These are phyloP conservation scores for Endomychus coccineus DNA, from an alignment of 2,888 invertebrate genomes.

Conservation along the genomic window DNA sequence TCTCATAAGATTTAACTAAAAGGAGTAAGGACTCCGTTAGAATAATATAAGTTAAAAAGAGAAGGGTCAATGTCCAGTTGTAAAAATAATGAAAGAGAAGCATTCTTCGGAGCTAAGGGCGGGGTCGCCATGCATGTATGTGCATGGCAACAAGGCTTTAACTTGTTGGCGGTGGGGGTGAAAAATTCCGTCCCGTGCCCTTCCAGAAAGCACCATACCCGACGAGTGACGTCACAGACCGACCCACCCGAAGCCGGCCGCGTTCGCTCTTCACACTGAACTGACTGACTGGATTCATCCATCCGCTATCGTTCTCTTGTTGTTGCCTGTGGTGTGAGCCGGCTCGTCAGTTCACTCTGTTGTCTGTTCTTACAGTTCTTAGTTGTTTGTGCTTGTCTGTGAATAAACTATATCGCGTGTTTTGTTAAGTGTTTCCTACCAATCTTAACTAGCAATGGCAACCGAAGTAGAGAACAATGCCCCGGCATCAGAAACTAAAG, in stretches of 20 bases:
- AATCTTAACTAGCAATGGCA: constrained; percentile 52
- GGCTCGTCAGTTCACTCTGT: background rate
- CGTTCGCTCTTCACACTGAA: constrained; percentile 12
- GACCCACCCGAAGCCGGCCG: constrained; percentile 21
- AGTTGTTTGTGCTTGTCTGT: constrained; percentile 18
- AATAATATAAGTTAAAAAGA: too few species aligned
- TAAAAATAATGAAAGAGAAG: constrained; percentile 12
- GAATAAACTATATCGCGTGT: constrained; percentile 18
- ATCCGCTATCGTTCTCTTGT: constrained; percentile 13
- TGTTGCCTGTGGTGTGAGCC: constrained; percentile 11
- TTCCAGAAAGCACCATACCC: constrained; percentile 13
- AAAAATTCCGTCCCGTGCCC: constrained; percentile 25
- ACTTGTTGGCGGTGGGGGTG: constrained; percentile 28
- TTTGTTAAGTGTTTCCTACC: constrained; percentile 22
- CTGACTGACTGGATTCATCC: constrained; percentile 9
- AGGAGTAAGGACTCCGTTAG: too few species aligned
- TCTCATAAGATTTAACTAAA: too few species aligned
- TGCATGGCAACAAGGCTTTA: constrained; percentile 37
- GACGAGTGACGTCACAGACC: constrained; percentile 31
- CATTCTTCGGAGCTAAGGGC: constrained; percentile 26
- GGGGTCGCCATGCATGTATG: constrained; percentile 34
- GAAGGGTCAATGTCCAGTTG: constrained; percentile 23
- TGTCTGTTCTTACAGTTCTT: constrained; percentile 10
- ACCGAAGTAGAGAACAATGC: constrained; percentile 69
- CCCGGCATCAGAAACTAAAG: constrained; percentile 54